Conservation (phyloP, 2,888 invertebrate species). For the Xiphydria camelus region DNA sequence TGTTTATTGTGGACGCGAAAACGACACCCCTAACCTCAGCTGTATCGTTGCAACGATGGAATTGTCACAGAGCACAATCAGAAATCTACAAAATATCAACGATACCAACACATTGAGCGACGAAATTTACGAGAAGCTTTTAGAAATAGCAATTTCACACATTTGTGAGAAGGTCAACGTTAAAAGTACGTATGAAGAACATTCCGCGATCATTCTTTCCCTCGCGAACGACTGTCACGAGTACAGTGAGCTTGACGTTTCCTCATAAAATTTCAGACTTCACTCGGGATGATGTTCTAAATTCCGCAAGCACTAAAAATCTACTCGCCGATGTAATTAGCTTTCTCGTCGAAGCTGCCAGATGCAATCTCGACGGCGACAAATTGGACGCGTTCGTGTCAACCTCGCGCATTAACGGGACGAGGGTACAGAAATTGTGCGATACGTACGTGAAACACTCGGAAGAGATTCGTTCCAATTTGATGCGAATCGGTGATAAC, state of each 20-base stretch:
- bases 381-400: conserved; percentile 35
- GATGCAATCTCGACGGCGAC: conserved; percentile 40
- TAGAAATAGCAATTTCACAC: conserved; percentile 32
- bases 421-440: conserved; percentile 40
- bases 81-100: conserved; percentile 30
- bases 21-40: too few relatives aligned
- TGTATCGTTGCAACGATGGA: conserved; percentile 32
- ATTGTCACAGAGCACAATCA: conserved; percentile 33
- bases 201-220: too few relatives aligned
- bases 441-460: conserved; percentile 37
- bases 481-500: conserved; percentile 45
- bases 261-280: too few relatives aligned
- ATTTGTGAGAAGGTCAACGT: conserved; percentile 30
- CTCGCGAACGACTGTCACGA: neutral
- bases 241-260: neutral
- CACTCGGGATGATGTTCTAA: too few relatives aligned
- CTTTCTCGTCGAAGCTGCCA: conserved; percentile 45
- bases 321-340: conserved; percentile 43
- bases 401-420: conserved; percentile 30
- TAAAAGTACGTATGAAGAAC: conserved; percentile 35
- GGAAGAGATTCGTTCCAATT: conserved; percentile 34
- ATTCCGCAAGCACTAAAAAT: too few relatives aligned
- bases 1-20: too few relatives aligned
- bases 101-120: conserved; percentile 36
- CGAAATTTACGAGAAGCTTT: conserved; percentile 37